Percentiles rank a stretch among this genome's conserved stretches.
Evolutionary conservation across 2,797 vertebrate genomes (phyloP).

Genomic region (Zalophus californianus): DNA sequence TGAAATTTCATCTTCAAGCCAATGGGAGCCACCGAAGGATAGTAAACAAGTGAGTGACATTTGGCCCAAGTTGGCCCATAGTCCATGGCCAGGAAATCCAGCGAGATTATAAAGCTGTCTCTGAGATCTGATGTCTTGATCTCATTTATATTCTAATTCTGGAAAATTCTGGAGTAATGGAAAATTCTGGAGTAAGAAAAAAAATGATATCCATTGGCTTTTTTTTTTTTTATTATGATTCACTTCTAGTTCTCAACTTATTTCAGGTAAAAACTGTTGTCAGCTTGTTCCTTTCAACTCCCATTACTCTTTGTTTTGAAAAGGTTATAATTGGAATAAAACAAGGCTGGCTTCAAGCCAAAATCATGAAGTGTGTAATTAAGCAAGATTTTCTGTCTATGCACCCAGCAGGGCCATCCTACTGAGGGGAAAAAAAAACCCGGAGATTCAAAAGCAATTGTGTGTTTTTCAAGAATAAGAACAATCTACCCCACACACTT

Average conservation of each 20-base stretch:
- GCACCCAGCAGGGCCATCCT: conserved; percentile 51
- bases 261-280: conserved; percentile 63
- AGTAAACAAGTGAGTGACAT: not conserved
- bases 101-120: not conserved
- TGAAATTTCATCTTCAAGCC: not conserved
- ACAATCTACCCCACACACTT: conserved; percentile 37
- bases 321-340: conserved; percentile 81
- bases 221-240: not conserved
- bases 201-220: not conserved
- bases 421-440: not conserved
- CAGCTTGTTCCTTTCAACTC: conserved; percentile 63
- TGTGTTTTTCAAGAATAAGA: conserved; percentile 67
- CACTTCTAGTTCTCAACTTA: conserved; percentile 57
- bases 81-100: not conserved
- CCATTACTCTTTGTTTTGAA: conserved; percentile 79
- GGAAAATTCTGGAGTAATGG: not conserved
- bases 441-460: conserved; percentile 43
- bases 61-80: not conserved
- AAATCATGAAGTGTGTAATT: conserved; percentile 70
- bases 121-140: not conserved
- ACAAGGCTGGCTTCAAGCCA: conserved; percentile 67
- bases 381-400: conserved; percentile 72
- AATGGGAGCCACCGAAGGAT: not conserved
- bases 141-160: not conserved
- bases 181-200: not conserved